A percentile compares a stretch with the other conserved stretches of the same genome.
These are phyloP conservation scores for Tamandua tetradactyla DNA, from an alignment of 2,797 vertebrate genomes.

Conservation along the genomic window DNA sequence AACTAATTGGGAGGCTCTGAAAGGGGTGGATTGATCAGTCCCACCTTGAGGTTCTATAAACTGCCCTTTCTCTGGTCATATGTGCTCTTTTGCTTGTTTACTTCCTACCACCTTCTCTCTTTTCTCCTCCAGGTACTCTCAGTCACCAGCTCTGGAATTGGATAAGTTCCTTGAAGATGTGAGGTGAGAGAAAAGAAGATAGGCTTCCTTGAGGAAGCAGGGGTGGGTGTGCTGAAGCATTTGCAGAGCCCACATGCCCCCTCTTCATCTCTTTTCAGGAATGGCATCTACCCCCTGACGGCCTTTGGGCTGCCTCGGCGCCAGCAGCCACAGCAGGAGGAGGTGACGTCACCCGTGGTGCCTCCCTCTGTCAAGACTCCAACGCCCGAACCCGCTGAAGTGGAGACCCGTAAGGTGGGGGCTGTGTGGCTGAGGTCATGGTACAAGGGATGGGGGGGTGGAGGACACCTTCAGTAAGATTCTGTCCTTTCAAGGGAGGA, in stretches of 20 bases:
- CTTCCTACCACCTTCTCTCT: neutral
- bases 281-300: constrained; percentile 97
- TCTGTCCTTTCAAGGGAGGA: neutral
- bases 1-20: neutral
- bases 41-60: neutral
- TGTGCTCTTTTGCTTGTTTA: neutral
- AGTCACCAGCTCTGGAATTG: constrained; percentile 96
- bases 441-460: neutral
- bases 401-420: constrained; percentile 96
- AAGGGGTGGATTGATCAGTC: neutral
- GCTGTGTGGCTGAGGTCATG: neutral
- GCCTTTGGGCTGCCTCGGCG: constrained; percentile 96
- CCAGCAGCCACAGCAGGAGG: constrained; percentile 96
- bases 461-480: neutral
- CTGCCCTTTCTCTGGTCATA: neutral
- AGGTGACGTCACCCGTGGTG: constrained; percentile 95
- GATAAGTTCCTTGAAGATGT: constrained; percentile 99
- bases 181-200: constrained; percentile 85
- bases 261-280: constrained; percentile 84
- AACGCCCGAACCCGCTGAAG: constrained; percentile 96
- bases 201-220: constrained; percentile 19
- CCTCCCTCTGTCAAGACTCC: constrained; percentile 97
- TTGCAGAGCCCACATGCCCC: neutral
- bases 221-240: neutral
- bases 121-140: constrained; percentile 90